Conservation (phyloP, 2,113 vertebrate species). For the Campylorhamphus procurvoides region DNA sequence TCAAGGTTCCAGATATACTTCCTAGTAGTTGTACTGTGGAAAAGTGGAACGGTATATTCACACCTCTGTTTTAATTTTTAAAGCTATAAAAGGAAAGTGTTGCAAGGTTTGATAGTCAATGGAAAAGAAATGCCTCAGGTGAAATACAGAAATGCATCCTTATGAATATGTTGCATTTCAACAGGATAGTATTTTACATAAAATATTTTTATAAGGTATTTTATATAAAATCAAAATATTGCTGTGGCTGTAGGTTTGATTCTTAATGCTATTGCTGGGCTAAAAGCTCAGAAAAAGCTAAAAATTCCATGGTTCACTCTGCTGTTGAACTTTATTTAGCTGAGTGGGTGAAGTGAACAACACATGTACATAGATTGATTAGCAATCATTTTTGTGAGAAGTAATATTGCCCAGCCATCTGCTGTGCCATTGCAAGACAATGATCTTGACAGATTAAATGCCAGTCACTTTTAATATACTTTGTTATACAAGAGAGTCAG, state of each 20-base stretch:
- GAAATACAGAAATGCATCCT: background rate
- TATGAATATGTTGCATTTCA: background rate
- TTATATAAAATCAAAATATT: background rate
- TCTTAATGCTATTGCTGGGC: background rate
- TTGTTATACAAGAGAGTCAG: background rate
- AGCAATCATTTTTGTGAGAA: conserved; percentile 11
- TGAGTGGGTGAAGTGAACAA: conserved; percentile 29
- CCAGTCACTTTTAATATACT: background rate
- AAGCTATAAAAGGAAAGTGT: background rate
- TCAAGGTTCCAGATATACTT: background rate
- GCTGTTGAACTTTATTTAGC: conserved; percentile 22
- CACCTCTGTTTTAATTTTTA: background rate
- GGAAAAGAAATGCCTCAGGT: background rate
- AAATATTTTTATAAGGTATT: background rate
- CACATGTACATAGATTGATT: background rate
- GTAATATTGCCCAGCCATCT: conserved; percentile 25
- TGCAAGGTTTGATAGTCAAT: background rate
- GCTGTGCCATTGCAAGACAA: background rate
- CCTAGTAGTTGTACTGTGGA: background rate
- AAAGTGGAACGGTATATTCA: background rate
- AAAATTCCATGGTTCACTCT: background rate
- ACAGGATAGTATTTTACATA: background rate
- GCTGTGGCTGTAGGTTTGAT: background rate
- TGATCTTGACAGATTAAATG: conserved; percentile 14
- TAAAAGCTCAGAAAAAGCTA: background rate